Percentiles rank a stretch among this genome's conserved stretches.
Evolutionary conservation across 2,888 invertebrate species (phyloP).

Genomic region (Sericinus montela): DNA sequence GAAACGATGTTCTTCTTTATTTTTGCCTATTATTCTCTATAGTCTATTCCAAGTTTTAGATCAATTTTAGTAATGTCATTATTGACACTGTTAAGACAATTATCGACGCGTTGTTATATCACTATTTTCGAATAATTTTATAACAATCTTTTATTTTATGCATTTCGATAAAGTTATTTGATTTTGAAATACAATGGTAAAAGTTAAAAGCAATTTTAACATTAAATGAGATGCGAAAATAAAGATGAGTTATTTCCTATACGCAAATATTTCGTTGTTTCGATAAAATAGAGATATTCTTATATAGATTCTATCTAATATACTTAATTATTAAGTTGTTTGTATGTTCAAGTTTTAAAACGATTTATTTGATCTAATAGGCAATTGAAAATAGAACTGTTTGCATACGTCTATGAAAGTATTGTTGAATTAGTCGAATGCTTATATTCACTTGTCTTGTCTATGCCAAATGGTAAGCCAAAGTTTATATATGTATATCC

Average conservation of each 20-base stretch:
- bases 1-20: constrained; percentile 49
- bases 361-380: constrained; percentile 39
- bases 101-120: constrained; percentile 3
- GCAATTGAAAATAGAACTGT: constrained; percentile 36
- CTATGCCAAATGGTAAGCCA: constrained; percentile 72
- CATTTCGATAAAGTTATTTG: too few relatives aligned
- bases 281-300: constrained; percentile 49
- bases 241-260: constrained; percentile 50
- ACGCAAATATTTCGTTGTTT: constrained; percentile 40
- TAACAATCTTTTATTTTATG: too few relatives aligned
- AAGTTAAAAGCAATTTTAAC: not conserved
- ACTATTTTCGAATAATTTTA: too few relatives aligned
- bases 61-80: constrained; percentile 1
- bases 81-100: constrained; percentile 17
- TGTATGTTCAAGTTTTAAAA: constrained; percentile 27
- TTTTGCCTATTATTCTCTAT: constrained; percentile 32
- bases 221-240: constrained; percentile 35
- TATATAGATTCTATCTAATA: constrained; percentile 45
- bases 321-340: constrained; percentile 41
- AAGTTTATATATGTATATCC: constrained; percentile 47
- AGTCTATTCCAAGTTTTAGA: not conserved
- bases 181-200: too few relatives aligned
- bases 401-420: not conserved
- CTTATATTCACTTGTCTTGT: constrained; percentile 40
- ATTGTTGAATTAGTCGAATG: constrained; percentile 17